phyloP scores from a whole-genome alignment of 2,888 invertebrate genomes.

The Thalpophila matura region DNA sequence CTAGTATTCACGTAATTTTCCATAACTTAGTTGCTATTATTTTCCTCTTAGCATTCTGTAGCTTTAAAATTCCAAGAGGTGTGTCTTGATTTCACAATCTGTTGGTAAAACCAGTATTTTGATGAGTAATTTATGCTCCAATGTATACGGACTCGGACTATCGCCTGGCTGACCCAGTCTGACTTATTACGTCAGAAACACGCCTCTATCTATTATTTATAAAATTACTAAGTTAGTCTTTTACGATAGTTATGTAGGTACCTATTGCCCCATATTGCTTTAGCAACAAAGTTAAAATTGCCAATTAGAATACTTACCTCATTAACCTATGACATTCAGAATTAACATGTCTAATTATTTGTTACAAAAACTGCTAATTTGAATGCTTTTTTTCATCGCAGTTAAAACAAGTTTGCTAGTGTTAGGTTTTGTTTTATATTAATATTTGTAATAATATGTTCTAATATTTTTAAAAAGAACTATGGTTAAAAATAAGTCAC shows the following conservation, averaged over 20 bases:
- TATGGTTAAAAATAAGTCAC: no score
- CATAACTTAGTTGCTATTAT: no score
- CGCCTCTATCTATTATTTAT: conserved; percentile 4
- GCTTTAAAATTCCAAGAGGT: background rate
- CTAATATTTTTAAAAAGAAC: no score
- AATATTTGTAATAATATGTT: no score
- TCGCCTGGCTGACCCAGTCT: conserved; percentile 30
- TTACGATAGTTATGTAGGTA: background rate
- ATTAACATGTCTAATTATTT: background rate
- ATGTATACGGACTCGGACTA: conserved; percentile 10
- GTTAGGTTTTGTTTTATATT: no score
- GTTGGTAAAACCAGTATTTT: background rate
- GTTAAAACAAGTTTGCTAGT: background rate
- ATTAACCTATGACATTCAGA: no score
- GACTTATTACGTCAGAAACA: conserved; percentile 36
- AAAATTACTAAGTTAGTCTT: background rate
- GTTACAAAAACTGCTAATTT: background rate
- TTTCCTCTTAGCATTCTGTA: no score
- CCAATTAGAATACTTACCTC: background rate
- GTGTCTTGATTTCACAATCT: conserved; percentile 9
- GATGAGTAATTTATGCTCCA: background rate
- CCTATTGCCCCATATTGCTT: background rate
- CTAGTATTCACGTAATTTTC: background rate
- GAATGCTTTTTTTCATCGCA: background rate
- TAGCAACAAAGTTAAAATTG: background rate